Evolutionary conservation across 2,797 vertebrate species (phyloP).

Genomic region (Sphaeramia orbicularis): DNA sequence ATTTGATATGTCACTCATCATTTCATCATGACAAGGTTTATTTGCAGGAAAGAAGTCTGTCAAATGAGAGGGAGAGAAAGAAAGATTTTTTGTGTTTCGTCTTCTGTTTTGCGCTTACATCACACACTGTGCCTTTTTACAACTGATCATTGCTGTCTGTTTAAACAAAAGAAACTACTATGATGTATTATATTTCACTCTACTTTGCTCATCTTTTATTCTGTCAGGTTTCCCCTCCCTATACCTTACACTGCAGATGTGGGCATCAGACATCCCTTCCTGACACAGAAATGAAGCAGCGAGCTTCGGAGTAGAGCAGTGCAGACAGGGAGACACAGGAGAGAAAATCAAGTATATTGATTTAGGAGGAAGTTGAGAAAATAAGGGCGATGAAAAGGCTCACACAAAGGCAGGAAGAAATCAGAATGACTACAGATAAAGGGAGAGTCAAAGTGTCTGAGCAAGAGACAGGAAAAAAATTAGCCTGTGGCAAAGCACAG

Average conservation of each 20-base stretch:
- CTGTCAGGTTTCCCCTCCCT: constrained; percentile 18
- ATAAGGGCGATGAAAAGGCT: constrained; percentile 45
- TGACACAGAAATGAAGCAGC: constrained; percentile 15
- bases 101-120: not conserved
- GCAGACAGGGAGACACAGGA: constrained; percentile 47
- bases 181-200: not conserved
- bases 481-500: constrained; percentile 8
- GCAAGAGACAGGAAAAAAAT: constrained; percentile 16
- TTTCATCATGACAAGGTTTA: constrained; percentile 29
- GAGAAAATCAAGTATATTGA: constrained; percentile 68
- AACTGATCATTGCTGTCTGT: not conserved
- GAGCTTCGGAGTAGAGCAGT: constrained; percentile 30
- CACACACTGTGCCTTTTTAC: not conserved
- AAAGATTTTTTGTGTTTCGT: constrained; percentile 17
- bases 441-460: constrained; percentile 20
- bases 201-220: constrained; percentile 4
- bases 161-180: not conserved
- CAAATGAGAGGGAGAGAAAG: constrained; percentile 57
- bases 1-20: constrained; percentile 4
- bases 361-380: constrained; percentile 63
- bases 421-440: constrained; percentile 28
- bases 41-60: constrained; percentile 45
- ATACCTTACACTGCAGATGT: constrained; percentile 31
- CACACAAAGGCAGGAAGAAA: constrained; percentile 26
- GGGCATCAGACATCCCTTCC: constrained; percentile 24